A percentile compares a stretch with the other conserved stretches of the same genome.
Evolutionary conservation across 1,140 invertebrate genomes (phyloP).

Genomic region (Archivesica marissinica): DNA sequence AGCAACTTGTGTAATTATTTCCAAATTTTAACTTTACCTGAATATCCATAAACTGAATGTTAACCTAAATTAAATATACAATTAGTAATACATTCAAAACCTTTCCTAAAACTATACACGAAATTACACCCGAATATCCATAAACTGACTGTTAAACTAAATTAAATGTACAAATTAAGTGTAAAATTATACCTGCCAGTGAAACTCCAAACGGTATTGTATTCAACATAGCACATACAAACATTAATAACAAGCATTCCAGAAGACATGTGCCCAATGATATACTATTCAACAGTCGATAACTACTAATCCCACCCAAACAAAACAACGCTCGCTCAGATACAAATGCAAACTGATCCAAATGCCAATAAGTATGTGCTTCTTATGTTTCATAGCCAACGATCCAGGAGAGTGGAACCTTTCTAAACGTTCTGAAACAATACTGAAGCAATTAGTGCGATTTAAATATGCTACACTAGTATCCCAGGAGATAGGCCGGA

Average conservation of each 20-base stretch:
- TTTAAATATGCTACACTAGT: slow-evolving; percentile 4
- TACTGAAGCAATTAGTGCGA: slow-evolving; percentile 2
- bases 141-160: too few species aligned
- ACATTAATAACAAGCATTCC: background rate
- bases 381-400: background rate
- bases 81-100: too few species aligned
- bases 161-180: too few species aligned
- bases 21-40: too few species aligned
- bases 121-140: too few species aligned
- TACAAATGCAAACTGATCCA: background rate
- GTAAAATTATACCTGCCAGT: background rate
- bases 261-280: background rate
- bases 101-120: too few species aligned
- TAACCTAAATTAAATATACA: too few species aligned
- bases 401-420: background rate
- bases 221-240: background rate
- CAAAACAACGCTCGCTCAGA: background rate
- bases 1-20: too few species aligned
- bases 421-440: background rate
- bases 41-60: too few species aligned
- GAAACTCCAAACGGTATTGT: background rate
- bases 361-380: background rate
- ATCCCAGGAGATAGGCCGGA: background rate
- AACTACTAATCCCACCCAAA: background rate
- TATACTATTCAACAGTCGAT: background rate